These are phyloP conservation scores for Threskiornis aethiopicus DNA, from an alignment of 2,797 vertebrate species.

Conservation along the genomic window DNA sequence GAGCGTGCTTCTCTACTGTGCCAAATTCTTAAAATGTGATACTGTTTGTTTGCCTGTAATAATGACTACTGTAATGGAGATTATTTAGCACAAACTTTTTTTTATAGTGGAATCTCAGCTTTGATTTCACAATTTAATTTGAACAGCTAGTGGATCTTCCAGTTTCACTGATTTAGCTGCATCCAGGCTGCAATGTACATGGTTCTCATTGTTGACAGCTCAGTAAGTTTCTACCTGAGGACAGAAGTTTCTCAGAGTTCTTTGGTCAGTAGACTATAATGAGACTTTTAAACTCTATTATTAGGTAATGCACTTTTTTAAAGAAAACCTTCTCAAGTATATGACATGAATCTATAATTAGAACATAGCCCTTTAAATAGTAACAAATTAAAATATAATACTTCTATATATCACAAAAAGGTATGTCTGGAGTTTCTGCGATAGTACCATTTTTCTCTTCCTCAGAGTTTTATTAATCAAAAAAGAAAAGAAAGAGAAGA, in stretches of 20 bases:
- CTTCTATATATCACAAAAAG: not conserved
- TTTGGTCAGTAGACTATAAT: not conserved
- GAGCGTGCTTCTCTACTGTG: not conserved
- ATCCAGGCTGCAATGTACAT: not conserved
- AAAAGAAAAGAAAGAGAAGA: slow-evolving; percentile 81
- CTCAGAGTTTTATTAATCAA: slow-evolving; percentile 94
- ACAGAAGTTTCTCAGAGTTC: not conserved
- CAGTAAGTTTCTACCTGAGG: not conserved
- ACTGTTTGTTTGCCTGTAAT: not conserved
- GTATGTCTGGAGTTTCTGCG: not conserved
- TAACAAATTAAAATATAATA: not conserved
- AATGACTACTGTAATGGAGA: not conserved
- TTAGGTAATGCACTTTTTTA: not conserved
- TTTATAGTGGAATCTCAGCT: not conserved
- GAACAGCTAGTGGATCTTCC: not conserved
- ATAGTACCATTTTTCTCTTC: not conserved
- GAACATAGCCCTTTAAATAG: not conserved
- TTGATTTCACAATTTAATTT: not conserved
- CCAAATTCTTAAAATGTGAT: not conserved
- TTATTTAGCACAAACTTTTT: not conserved
- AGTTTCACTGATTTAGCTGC: not conserved
- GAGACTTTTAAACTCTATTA: not conserved
- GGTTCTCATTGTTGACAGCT: not conserved
- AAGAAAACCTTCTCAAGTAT: not conserved
- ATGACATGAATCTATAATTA: not conserved